Conservation (phyloP, 1,140 invertebrate species). For the Paraescarpia echinospica region DNA sequence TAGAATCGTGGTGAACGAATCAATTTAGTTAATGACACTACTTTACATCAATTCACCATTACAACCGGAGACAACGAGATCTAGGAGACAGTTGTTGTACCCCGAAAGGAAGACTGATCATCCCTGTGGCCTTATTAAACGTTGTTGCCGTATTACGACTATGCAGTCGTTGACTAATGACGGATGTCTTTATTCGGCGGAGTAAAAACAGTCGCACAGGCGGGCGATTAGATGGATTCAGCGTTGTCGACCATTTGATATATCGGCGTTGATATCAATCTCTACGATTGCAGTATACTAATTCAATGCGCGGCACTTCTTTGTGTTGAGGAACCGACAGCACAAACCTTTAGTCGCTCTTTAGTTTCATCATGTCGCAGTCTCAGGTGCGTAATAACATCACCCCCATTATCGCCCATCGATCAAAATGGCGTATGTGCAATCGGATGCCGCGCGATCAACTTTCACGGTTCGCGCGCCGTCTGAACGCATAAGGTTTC, state of each 20-base stretch:
- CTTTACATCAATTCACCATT: no score
- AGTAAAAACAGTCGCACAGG: not conserved
- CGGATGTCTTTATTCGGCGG: not conserved
- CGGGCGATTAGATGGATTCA: not conserved
- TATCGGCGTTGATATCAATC: not conserved
- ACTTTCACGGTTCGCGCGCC: not conserved
- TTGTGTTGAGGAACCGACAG: not conserved
- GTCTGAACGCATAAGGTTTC: not conserved
- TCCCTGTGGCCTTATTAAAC: not conserved
- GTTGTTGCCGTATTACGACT: not conserved
- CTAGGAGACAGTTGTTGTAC: not conserved
- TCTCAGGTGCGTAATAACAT: not conserved
- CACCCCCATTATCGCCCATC: not conserved
- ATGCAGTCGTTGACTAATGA: not conserved
- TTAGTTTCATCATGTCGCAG: not conserved
- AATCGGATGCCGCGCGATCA: not conserved
- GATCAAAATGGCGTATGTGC: not conserved
- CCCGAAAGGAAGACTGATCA: not conserved
- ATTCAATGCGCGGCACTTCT: not conserved
- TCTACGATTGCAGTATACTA: not conserved
- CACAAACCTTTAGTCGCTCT: not conserved
- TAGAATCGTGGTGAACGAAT: no score
- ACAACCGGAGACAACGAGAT: not conserved
- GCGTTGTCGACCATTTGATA: not conserved
- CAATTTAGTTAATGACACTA: no score